Evolutionary conservation across 2,113 vertebrate genomes (phyloP).

Genomic region (Periophthalmus modestus): DNA sequence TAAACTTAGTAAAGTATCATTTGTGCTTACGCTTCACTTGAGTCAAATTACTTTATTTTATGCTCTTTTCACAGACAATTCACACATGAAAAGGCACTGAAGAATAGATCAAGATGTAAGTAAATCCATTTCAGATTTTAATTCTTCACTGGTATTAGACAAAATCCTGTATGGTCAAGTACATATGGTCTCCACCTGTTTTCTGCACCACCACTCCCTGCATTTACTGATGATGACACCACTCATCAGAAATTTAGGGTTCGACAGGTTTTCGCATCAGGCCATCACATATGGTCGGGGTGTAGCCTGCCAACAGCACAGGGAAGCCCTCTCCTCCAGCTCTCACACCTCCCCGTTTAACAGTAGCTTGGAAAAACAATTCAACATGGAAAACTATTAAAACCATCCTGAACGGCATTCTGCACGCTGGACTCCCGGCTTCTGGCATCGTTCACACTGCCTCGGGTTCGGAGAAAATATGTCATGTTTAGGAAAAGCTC

Average conservation of each 20-base stretch:
- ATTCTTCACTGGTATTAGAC: background rate
- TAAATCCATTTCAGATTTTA: background rate
- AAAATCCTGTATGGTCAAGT: background rate
- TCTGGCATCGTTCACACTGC: constrained; percentile 62
- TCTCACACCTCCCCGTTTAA: constrained; percentile 57
- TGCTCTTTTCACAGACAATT: background rate
- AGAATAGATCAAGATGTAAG: background rate
- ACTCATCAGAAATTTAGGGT: constrained; percentile 34
- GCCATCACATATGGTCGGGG: constrained; percentile 53
- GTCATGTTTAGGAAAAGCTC: constrained; percentile 69
- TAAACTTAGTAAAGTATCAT: no score
- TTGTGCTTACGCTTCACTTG: background rate
- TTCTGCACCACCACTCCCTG: constrained; percentile 15
- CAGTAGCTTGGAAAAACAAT: constrained; percentile 77
- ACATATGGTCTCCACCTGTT: constrained; percentile 25
- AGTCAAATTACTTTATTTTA: background rate
- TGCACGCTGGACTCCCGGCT: constrained; percentile 69
- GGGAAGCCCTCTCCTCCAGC: constrained; percentile 68
- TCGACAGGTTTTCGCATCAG: constrained; percentile 45
- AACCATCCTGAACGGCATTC: constrained; percentile 68
- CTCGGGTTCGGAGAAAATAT: constrained; percentile 70
- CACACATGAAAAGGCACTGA: background rate
- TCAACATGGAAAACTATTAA: constrained; percentile 76
- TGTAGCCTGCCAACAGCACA: constrained; percentile 63
- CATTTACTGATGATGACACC: constrained; percentile 48